These are phyloP conservation scores for Odontocolon sp. DNA, from an alignment of 2,888 invertebrate species.

Conservation along the genomic window DNA sequence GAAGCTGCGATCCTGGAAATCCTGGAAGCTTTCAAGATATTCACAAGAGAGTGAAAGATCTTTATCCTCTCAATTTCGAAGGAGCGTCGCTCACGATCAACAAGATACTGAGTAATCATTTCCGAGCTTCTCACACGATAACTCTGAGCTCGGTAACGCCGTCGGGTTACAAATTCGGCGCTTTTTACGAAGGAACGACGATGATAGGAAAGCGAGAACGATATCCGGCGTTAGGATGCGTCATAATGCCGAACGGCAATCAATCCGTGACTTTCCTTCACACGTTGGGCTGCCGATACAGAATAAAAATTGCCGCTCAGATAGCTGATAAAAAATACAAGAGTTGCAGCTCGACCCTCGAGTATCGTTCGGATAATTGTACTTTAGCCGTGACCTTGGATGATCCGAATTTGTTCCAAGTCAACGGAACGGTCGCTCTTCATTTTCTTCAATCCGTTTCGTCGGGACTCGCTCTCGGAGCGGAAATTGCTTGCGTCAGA, in stretches of 20 bases:
- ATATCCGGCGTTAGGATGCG: constrained; percentile 74
- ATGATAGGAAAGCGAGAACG: constrained; percentile 70
- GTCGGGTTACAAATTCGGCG: constrained; percentile 76
- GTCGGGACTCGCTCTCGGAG: constrained; percentile 75
- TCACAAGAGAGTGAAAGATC: constrained; percentile 74
- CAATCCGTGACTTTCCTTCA: constrained; percentile 73
- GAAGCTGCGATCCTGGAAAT: constrained; percentile 72
- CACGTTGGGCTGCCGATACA: constrained; percentile 74
- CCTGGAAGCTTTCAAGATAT: constrained; percentile 78
- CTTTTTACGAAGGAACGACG: constrained; percentile 73
- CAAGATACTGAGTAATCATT: constrained; percentile 73
- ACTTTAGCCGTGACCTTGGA: constrained; percentile 73
- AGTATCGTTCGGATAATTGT: constrained; percentile 77
- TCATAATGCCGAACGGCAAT: constrained; percentile 74
- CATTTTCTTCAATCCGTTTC: constrained; percentile 77
- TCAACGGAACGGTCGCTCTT: constrained; percentile 72
- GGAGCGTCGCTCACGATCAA: constrained; percentile 71
- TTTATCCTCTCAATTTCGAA: constrained; percentile 76
- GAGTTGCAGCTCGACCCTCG: constrained; percentile 68
- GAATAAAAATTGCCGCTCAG: constrained; percentile 73
- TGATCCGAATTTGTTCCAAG: constrained; percentile 69
- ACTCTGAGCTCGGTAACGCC: constrained; percentile 72
- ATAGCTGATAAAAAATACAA: constrained; percentile 69
- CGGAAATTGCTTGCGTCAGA: constrained; percentile 73
- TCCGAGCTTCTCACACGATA: constrained; percentile 72